Percentiles rank a stretch among this genome's conserved stretches.
phyloP scores from a whole-genome alignment of 1,140 invertebrate genomes.

The Mamestra configurata region DNA sequence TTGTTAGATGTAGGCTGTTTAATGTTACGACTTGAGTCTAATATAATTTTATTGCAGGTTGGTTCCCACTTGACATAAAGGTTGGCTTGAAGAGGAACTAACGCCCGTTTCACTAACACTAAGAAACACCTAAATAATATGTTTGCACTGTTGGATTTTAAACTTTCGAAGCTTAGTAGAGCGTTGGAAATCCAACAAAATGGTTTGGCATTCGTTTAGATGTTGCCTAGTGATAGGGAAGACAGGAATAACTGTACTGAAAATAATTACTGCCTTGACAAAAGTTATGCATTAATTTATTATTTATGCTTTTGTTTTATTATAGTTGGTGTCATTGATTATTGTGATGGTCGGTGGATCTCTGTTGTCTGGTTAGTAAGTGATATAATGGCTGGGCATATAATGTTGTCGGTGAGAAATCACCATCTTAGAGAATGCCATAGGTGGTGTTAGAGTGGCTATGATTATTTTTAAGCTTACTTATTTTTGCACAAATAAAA shows the following conservation, averaged over 20 bases:
- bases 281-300: constrained; percentile 1
- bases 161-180: too few relatives aligned
- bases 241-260: neutral
- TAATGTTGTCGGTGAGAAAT: neutral
- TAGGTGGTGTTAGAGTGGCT: too few relatives aligned
- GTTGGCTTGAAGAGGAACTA: constrained; percentile 14
- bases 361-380: neutral
- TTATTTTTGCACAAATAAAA: too few relatives aligned
- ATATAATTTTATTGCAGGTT: constrained; percentile 23
- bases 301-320: constrained; percentile 16
- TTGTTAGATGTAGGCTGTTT: constrained; percentile 22
- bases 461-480: too few relatives aligned
- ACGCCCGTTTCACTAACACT: too few relatives aligned
- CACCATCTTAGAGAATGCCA: too few relatives aligned
- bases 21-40: constrained; percentile 7
- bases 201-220: too few relatives aligned
- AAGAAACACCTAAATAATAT: too few relatives aligned
- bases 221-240: too few relatives aligned
- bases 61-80: constrained; percentile 28
- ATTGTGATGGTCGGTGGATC: neutral
- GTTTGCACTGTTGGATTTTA: too few relatives aligned
- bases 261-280: constrained; percentile 3
- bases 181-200: too few relatives aligned
- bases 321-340: neutral
- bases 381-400: neutral